Evolutionary conservation across 92 coral and sea anemone genomes (phyloP).

Genomic region (Blastomussa wellsi): DNA sequence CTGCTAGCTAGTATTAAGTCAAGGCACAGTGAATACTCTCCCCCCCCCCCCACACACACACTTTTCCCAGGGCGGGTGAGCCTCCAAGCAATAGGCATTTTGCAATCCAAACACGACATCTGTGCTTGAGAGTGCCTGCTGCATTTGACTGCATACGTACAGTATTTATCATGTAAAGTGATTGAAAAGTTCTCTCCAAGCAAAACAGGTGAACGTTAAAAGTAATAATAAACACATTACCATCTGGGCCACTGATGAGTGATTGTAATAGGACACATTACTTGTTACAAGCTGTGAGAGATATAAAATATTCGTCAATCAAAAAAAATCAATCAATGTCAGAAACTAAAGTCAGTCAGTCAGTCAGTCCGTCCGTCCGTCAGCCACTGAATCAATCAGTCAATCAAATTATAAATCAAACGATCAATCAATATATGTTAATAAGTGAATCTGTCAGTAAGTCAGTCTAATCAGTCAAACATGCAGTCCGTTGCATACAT

Average conservation of each 20-base stretch:
- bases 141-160: not conserved
- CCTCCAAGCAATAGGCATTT: not conserved
- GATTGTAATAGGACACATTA: constrained; percentile 74
- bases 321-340: no score
- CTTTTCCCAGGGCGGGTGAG: not conserved
- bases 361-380: not conserved
- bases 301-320: no score
- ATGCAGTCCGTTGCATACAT: no score
- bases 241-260: constrained; percentile 84
- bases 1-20: no score
- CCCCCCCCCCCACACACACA: no score
- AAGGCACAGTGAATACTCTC: no score
- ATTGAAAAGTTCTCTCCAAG: no score
- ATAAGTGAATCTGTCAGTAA: not conserved
- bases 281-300: constrained; percentile 76
- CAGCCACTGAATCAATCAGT: not conserved
- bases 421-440: not conserved
- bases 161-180: no score
- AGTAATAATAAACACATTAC: constrained; percentile 35
- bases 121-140: not conserved
- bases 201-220: not conserved
- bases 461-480: not conserved
- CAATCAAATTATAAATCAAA: not conserved
- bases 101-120: not conserved
- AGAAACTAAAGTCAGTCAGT: not conserved